Evolutionary conservation across 2,113 vertebrate genomes (phyloP).

Genomic region (Siniperca chuatsi): DNA sequence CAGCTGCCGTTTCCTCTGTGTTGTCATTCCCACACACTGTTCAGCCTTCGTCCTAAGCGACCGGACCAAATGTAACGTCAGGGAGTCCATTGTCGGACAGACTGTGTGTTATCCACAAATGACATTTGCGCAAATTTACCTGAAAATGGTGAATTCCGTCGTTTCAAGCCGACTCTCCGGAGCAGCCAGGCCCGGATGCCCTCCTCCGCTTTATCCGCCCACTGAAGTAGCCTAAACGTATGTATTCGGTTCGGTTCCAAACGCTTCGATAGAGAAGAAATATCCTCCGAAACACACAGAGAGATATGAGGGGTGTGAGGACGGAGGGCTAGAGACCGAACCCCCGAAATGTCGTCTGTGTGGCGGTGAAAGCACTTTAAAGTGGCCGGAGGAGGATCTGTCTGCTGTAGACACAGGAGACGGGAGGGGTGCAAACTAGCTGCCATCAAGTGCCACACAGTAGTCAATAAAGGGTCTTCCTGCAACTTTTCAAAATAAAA

Average conservation of each 20-base stretch:
- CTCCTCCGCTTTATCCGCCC: slow-evolving; percentile 79
- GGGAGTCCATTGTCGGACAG: slow-evolving; percentile 46
- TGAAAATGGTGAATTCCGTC: slow-evolving; percentile 73
- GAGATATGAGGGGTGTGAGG: not conserved
- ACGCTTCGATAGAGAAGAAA: slow-evolving; percentile 38
- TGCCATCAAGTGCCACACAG: not conserved
- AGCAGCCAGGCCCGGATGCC: slow-evolving; percentile 83
- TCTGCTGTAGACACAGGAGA: slow-evolving; percentile 53
- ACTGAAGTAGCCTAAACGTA: slow-evolving; percentile 48
- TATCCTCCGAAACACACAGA: slow-evolving; percentile 31
- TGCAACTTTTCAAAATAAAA: slow-evolving; percentile 53
- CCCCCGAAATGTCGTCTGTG: slow-evolving; percentile 55
- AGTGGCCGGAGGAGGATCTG: slow-evolving; percentile 66
- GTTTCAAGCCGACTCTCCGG: slow-evolving; percentile 72
- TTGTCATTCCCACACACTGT: slow-evolving; percentile 48
- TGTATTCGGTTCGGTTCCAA: slow-evolving; percentile 5
- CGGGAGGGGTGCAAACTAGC: slow-evolving; percentile 49
- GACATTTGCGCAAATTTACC: slow-evolving; percentile 64
- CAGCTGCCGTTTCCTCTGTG: slow-evolving; percentile 49
- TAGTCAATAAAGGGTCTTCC: not conserved
- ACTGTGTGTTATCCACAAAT: accelerated
- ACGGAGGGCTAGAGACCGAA: slow-evolving; percentile 8
- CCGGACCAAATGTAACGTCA: not conserved
- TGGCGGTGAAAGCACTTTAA: slow-evolving; percentile 51
- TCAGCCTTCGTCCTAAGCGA: slow-evolving; percentile 3